Conservation (phyloP, 2,113 vertebrate genomes). For the Mandrillus leucophaeus region DNA sequence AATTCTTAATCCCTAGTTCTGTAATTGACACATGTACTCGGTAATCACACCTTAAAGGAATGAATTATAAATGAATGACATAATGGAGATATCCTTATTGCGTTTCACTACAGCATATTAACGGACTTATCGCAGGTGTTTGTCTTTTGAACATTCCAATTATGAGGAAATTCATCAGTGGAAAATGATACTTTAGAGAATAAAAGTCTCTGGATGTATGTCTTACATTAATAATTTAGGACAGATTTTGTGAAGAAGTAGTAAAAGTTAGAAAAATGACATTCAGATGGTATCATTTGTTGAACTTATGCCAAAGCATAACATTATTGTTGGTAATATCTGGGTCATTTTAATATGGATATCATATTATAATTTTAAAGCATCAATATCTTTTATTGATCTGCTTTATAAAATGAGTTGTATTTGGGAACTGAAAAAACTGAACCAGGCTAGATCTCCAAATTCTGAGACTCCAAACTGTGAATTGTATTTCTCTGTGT, state of each 20-base stretch:
- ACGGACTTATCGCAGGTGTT: neutral
- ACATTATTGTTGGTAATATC: neutral
- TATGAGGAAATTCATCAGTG: neutral
- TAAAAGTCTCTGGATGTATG: neutral
- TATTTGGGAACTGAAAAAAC: neutral
- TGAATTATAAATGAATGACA: neutral
- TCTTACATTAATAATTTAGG: neutral
- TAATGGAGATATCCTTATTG: neutral
- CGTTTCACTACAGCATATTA: neutral
- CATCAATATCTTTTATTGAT: neutral
- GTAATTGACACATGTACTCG: neutral
- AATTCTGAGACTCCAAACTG: neutral
- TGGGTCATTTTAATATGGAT: neutral
- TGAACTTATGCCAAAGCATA: neutral
- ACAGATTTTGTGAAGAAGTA: slow-evolving; percentile 26
- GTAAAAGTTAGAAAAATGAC: neutral
- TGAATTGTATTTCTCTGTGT: neutral
- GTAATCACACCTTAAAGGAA: slow-evolving; percentile 16
- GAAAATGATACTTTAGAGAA: neutral
- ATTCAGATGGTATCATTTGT: slow-evolving; percentile 11
- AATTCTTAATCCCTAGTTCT: slow-evolving; percentile 8
- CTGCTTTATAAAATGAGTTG: neutral
- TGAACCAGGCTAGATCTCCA: neutral
- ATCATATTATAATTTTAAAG: neutral
- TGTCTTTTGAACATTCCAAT: slow-evolving; percentile 22